phyloP scores from a whole-genome alignment of 23 tunicate genomes.

The Corella eumyota region DNA sequence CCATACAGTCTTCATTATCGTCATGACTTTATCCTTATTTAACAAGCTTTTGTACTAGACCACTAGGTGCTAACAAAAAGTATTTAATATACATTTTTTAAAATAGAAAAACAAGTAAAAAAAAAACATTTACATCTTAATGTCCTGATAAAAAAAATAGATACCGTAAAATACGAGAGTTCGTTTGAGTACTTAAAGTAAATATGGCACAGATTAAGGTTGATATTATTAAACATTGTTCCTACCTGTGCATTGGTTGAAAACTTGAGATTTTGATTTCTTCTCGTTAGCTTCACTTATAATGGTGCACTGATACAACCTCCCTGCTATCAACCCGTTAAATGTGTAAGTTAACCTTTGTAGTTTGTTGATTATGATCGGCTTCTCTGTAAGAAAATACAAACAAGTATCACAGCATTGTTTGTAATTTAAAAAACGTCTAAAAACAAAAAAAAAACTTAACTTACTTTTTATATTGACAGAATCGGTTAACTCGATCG shows the following conservation, averaged over 20 bases:
- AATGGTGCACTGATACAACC: slow-evolving; percentile 49
- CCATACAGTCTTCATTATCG: no score
- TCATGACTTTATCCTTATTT: no score
- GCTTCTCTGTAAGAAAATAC: slow-evolving; percentile 6
- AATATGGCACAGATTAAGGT: no score
- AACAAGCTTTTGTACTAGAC: no score
- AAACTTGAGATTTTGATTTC: slow-evolving; percentile 23
- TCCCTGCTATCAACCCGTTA: slow-evolving; percentile 54
- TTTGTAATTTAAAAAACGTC: neutral
- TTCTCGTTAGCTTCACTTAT: slow-evolving; percentile 18
- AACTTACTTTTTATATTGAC: slow-evolving; percentile 7
- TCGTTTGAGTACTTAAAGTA: no score
- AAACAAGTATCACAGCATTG: neutral
- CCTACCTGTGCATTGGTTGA: slow-evolving; percentile 85
- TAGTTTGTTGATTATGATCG: slow-evolving; percentile 26
- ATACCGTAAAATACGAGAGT: no score
- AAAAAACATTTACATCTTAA: no score
- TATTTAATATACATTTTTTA: no score
- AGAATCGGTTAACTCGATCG: slow-evolving; percentile 23
- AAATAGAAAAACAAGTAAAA: no score
- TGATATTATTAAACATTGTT: no score
- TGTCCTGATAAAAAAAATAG: no score
- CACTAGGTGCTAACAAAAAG: no score
- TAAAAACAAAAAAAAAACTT: neutral
- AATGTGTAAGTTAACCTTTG: slow-evolving; percentile 33